Evolutionary conservation across 1,140 invertebrate species (phyloP).

Genomic region (Centruroides sculpturatus): DNA sequence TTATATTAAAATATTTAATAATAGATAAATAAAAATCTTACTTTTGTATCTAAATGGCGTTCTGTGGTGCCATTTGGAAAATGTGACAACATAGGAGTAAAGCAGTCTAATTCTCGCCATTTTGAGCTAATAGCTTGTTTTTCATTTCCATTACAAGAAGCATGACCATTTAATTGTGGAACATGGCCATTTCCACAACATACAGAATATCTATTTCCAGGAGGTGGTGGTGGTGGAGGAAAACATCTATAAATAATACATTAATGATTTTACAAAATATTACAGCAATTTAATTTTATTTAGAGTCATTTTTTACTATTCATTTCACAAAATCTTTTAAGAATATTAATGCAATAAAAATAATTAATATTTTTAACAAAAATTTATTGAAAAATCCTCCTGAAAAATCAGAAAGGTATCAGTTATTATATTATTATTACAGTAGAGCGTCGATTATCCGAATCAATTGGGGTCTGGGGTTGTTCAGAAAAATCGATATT

Average conservation of each 20-base stretch:
- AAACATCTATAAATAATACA: slow-evolving; percentile 19
- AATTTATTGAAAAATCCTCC: too few species aligned
- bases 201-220: slow-evolving; percentile 24
- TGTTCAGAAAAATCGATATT: too few species aligned
- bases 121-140: slow-evolving; percentile 13
- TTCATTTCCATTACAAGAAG: slow-evolving; percentile 4
- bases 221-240: slow-evolving; percentile 20
- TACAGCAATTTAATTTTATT: too few species aligned
- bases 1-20: not conserved
- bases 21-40: slow-evolving; percentile 13
- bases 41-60: slow-evolving; percentile 33
- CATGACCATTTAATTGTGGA: slow-evolving; percentile 19
- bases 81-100: slow-evolving; percentile 24
- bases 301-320: too few species aligned
- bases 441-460: too few species aligned
- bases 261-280: too few species aligned
- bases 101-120: slow-evolving; percentile 28
- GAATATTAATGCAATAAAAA: too few species aligned
- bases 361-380: too few species aligned
- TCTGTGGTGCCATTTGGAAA: slow-evolving; percentile 21
- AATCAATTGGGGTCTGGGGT: too few species aligned
- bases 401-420: too few species aligned
- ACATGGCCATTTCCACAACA: slow-evolving; percentile 17
- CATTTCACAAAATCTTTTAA: too few species aligned
- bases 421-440: too few species aligned